Evolutionary conservation across 2,888 invertebrate genomes (phyloP), one percentile per base, ranked within the genome.

Genomic region (Nephrotoma guestfalica): DNA sequence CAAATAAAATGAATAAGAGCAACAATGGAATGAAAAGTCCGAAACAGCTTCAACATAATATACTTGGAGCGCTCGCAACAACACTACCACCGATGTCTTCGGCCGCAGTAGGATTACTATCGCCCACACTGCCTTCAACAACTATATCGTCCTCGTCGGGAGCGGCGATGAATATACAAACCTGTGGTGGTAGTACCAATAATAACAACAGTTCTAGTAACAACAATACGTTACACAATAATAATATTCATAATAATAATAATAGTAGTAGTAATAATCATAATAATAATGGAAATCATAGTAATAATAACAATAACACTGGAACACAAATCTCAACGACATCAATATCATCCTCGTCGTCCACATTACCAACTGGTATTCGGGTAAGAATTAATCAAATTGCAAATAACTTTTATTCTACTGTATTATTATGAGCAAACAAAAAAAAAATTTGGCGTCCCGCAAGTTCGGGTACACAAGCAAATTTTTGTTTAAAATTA

Each of bases 361-460:
- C 71, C 9, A 71, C 71, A 84, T 84, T 84, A 84, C 84, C 84
- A 41, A 41, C 84, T 41, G 84, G 84, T 84, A 84, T 84, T 41
- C 84, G 84, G 84, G 84, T 84, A 84, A 84, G 84, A 42, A 41
- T 42, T 84, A 84, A 84, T 71, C 71, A 71, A 71, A 71, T 71
- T 71, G 71, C 71, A 71, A 71, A 71, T 71, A 71, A 71, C 71
- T 71, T 71, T 71, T 71, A 71, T 71, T 71, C 71, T 71, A 30
- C 71, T 71, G 7, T 71, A 30, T 30, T 71, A 71, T 30, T 71
- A 30, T 71, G 71, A 71, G 30, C 11, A 71, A 30, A 30, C 30
- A 30, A 30, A 30, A 30, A 30, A n/a, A 71, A 71, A 71, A 71
- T 30, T 30, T 71, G 71, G 30, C 0, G 30, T 30, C 71, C 71